Percentiles rank a stretch among this genome's conserved stretches.
phyloP scores from a whole-genome alignment of 1,140 invertebrate species.

The Pseudomyrmex sp. region DNA sequence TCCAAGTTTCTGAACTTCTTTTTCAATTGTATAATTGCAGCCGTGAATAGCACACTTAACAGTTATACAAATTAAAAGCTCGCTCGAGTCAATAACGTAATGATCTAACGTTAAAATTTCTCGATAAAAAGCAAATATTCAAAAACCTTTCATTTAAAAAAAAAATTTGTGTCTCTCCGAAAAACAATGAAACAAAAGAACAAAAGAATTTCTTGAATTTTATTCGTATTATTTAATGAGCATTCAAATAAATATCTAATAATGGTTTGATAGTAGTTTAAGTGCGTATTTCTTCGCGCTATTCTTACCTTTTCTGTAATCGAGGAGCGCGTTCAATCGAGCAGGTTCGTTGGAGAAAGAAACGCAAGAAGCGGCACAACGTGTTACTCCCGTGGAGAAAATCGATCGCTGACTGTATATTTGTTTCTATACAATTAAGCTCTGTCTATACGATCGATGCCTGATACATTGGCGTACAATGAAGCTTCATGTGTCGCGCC shows the following conservation, averaged over 20 bases:
- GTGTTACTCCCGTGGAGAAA: slow-evolving; percentile 44
- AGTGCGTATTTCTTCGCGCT: background rate
- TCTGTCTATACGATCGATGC: slow-evolving; percentile 56
- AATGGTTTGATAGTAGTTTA: no score
- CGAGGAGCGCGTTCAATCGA: slow-evolving; percentile 9
- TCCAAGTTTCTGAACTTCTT: background rate
- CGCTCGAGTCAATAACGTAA: no score
- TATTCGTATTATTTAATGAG: background rate
- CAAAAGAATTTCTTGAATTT: no score
- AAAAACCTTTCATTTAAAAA: no score
- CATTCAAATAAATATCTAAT: background rate
- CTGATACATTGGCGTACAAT: slow-evolving; percentile 57
- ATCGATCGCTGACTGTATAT: slow-evolving; percentile 52
- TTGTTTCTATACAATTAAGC: slow-evolving; percentile 59
- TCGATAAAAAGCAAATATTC: no score
- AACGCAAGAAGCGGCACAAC: slow-evolving; percentile 50
- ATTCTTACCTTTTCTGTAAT: slow-evolving; percentile 44
- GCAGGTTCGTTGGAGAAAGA: slow-evolving; percentile 43
- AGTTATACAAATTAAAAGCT: background rate
- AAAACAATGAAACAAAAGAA: no score
- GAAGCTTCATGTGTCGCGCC: slow-evolving; percentile 34
- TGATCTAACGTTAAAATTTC: no score
- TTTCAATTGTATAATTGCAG: background rate
- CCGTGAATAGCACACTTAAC: background rate
- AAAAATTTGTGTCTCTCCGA: no score